A percentile compares a stretch with the other conserved stretches of the same genome.
These are phyloP conservation scores for Poecile montanus DNA, from an alignment of 2,797 vertebrate species.

Conservation along the genomic window DNA sequence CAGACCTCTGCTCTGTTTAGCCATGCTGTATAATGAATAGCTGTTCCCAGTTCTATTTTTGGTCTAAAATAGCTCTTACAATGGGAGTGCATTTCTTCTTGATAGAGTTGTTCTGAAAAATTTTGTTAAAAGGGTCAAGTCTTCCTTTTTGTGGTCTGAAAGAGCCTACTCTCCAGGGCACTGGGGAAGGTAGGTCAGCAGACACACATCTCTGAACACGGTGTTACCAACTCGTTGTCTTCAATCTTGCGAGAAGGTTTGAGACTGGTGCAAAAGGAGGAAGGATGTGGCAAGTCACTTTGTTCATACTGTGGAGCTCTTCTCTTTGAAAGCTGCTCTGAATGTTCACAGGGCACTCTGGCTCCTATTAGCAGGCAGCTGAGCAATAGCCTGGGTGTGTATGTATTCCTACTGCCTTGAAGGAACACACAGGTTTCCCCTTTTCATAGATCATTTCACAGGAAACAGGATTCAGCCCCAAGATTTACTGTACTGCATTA, in stretches of 20 bases:
- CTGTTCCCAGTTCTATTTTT: neutral
- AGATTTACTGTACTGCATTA: conserved; percentile 18
- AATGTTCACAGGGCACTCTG: neutral
- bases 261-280: neutral
- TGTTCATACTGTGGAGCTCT: neutral
- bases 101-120: neutral
- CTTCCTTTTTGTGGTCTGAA: neutral
- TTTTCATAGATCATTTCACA: conserved; percentile 39
- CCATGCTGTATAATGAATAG: neutral
- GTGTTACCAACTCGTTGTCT: neutral
- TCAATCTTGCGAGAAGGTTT: neutral
- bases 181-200: neutral
- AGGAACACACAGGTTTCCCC: conserved; percentile 10
- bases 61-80: neutral
- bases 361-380: conserved; percentile 18
- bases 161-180: neutral
- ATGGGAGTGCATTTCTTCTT: neutral
- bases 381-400: neutral
- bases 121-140: neutral
- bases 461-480: conserved; percentile 28
- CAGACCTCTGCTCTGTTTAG: neutral
- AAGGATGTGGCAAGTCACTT: conserved; percentile 25
- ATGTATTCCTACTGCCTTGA: neutral
- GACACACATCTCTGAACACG: neutral
- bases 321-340: conserved; percentile 7